A percentile compares a stretch with the other conserved stretches of the same genome.
These are phyloP conservation scores for Drosophila meridiana DNA, from an alignment of 2,888 invertebrate genomes.

Conservation along the genomic window DNA sequence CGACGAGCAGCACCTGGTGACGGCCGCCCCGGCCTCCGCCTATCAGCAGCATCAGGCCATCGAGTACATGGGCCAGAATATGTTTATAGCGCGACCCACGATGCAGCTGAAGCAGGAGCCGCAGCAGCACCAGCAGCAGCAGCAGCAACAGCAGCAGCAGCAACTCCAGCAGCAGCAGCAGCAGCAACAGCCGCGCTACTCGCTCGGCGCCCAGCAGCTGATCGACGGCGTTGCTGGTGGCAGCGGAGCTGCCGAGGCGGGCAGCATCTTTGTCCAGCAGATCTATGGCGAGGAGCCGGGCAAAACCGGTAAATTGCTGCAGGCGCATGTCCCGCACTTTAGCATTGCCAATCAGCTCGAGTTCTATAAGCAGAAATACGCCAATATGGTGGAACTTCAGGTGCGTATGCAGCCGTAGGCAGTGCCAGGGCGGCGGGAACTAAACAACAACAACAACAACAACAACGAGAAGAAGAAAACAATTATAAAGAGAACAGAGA, in stretches of 20 bases:
- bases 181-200: constrained; percentile 67
- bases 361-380: constrained; percentile 84
- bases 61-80: constrained; percentile 84
- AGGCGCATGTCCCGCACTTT: constrained; percentile 82
- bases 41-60: constrained; percentile 80
- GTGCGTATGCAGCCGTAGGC: constrained; percentile 72
- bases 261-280: constrained; percentile 83
- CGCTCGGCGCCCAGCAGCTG: constrained; percentile 63
- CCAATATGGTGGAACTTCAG: constrained; percentile 84
- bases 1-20: constrained; percentile 55
- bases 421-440: constrained; percentile 7
- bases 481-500: not conserved
- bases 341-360: constrained; percentile 84
- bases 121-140: constrained; percentile 26
- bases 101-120: constrained; percentile 78
- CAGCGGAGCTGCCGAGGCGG: constrained; percentile 71
- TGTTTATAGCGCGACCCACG: constrained; percentile 83
- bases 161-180: constrained; percentile 59
- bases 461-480: not conserved
- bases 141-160: constrained; percentile 65
- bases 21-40: constrained; percentile 62
- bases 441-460: not conserved
- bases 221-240: constrained; percentile 60
- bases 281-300: constrained; percentile 81
- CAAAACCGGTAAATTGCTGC: constrained; percentile 78